Base-by-base conservation (phyloP, 1,140 invertebrate species). In the Drosophila erecta region DNA sequence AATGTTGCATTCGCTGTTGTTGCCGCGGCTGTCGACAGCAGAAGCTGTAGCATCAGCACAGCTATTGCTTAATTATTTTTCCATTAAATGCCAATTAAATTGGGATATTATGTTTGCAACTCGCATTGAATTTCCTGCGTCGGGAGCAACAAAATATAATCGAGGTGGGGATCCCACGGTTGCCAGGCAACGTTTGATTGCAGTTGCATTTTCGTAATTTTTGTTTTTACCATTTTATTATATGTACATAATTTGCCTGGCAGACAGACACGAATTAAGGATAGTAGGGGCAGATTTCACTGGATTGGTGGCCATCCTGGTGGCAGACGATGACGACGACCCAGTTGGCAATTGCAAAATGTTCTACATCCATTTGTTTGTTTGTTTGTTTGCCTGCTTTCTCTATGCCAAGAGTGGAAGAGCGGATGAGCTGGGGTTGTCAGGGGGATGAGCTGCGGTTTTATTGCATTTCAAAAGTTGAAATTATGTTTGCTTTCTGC, bases 401-500 rank as follows among this genome's bases (percentile, higher is more conserved):
- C 30, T 50, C 50, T 43, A 40, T 49, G 76, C 40, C 24, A 10
- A 20, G 20, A 27, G 20, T 37, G 10, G 43, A 30, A 8, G 7
- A 35, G 43, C 22, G 46, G 12, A 43, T 55, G 33, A n/a, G 27
- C 15, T 37, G 8, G 22, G 44, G 43, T 41, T 47, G 50, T 46
- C 47, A 15, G 46, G 40, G 58, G 73, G 57, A 69, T 54, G 65
- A 58, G 72, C 55, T 81, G 78, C 27, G 65, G 78, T 64, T 79
- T 79, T 79, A 74, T 79, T 79, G 69, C 76, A 66, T 74, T 75
- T 50, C 62, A 83, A 74, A 83, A 79, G 79, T 79, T 74, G 70
- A 83, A 84, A 84, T 83, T 84, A 79, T 84, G 65, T 84, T 85
- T 83, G 80, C 80, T 70, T 79, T 81, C 56, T 78, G 79, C 71